Evolutionary conservation across 2,888 invertebrate species (phyloP), one percentile per base, ranked within the genome.

Genomic region (Loripinus fragilis): DNA sequence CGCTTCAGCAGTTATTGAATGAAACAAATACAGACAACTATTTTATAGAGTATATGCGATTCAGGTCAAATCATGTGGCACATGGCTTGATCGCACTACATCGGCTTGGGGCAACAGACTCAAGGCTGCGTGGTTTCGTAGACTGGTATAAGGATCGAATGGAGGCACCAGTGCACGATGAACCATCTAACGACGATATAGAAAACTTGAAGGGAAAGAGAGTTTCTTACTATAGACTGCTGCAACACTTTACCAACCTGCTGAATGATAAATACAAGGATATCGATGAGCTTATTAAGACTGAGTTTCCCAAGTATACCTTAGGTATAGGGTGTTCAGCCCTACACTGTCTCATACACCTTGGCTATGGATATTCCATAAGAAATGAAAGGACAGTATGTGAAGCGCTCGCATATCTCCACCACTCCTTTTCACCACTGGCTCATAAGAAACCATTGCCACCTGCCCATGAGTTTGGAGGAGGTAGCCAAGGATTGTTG

Each of bases 391-490:
- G 65, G 68, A 66, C 67, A 3, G 71, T 85, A 25, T 45, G 78
- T 17, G 85, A 85, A 71, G 85, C 78, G 2, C 73, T 85, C 5
- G 80, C 85, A 1, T 85, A 85, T 55, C 73, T 80, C 3, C 75
- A 79, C 30, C 82, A 80, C 35, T 78, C 85, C 0, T 77, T 71
- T 42, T 67, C 67, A 15, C 85, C 85, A 12, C 28, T 81, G 28
- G 52, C 71, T 0, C 48, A 71, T 7, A 60, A 70, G 17, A 75
- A 52, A 41, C 52, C 76, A 5, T 38, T 33, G 1, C 64, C 64
- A 15, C 60, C 65, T 33, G 45, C 67, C n/a, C 48, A 60, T 2
- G 30, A 64, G 23, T 75, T 85, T 68, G 85, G 85, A 15, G 73
- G 68, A 17, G 85, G 85, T 25, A 65, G 35, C 15, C 41, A n/a